Conservation (phyloP, 2,888 invertebrate species). For the Sarcophaga carnaria region DNA sequence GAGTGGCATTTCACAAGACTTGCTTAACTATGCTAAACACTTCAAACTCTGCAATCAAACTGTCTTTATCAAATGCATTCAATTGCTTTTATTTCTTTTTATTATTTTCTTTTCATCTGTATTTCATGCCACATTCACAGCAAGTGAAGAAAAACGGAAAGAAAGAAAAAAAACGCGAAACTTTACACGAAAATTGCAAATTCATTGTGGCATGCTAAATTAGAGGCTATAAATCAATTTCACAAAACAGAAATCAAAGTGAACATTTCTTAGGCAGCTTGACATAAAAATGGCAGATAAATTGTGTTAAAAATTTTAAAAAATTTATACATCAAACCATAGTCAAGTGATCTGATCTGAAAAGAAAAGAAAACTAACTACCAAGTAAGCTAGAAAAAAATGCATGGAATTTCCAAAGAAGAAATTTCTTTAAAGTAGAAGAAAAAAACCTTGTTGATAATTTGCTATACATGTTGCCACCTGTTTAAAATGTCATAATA, state of each 20-base stretch:
- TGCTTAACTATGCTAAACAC: conserved; percentile 53
- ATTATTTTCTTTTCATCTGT: not conserved
- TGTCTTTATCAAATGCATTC: conserved; percentile 43
- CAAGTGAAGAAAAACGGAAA: not conserved
- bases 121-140: not conserved
- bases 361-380: not conserved
- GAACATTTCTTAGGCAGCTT: conserved; percentile 49
- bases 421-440: not conserved
- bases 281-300: conserved; percentile 67
- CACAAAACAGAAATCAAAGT: conserved; percentile 61
- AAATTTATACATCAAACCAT: conserved; percentile 57
- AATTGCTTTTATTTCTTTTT: conserved; percentile 39
- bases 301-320: conserved; percentile 64
- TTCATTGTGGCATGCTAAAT: conserved; percentile 67
- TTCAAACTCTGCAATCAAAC: conserved; percentile 52
- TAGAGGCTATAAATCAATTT: conserved; percentile 67
- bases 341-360: not conserved
- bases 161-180: conserved; percentile 18
- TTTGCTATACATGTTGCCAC: conserved; percentile 62
- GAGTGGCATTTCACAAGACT: not conserved
- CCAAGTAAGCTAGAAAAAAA: not conserved
- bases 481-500: conserved; percentile 62
- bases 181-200: conserved; percentile 49
- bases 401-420: not conserved
- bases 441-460: conserved; percentile 50